Percentiles rank a stretch among this genome's conserved stretches.
phyloP scores from a whole-genome alignment of 23 tunicate species.

The Corella eumyota region DNA sequence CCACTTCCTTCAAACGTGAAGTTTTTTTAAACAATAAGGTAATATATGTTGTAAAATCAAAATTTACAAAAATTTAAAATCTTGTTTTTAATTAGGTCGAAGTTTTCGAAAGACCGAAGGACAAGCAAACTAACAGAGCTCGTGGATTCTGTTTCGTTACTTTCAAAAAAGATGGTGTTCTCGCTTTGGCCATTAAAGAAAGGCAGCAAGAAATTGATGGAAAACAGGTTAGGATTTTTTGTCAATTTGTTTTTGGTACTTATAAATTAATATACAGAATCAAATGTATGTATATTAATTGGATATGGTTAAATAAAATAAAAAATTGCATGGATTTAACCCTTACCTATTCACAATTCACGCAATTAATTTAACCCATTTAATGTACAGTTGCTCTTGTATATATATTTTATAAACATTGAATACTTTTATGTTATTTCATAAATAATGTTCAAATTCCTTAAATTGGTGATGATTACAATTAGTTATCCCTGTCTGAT shows the following conservation, averaged over 20 bases:
- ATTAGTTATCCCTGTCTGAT: no score
- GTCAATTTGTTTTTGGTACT: not conserved
- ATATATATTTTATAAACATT: not conserved
- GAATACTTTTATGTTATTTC: not conserved
- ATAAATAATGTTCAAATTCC: not conserved
- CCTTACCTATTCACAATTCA: no score
- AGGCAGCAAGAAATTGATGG: conserved; percentile 71
- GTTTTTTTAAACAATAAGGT: no score
- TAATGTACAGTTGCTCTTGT: not conserved
- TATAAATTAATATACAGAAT: not conserved
- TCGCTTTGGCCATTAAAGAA: conserved; percentile 27
- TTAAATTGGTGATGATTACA: not conserved
- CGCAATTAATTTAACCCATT: no score
- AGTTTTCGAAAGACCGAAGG: conserved; percentile 60
- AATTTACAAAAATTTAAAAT: no score
- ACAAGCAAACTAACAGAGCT: conserved; percentile 28
- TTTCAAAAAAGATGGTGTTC: conserved; percentile 77
- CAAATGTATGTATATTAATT: no score
- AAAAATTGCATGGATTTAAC: no score
- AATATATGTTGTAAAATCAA: no score
- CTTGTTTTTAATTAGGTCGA: no score
- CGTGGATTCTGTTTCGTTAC: conserved; percentile 90
- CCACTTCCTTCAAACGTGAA: not conserved
- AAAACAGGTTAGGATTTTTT: conserved; percentile 15
- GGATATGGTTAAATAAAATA: no score